phyloP scores from a whole-genome alignment of 2,113 vertebrate species.

The Oenanthe melanoleuca region DNA sequence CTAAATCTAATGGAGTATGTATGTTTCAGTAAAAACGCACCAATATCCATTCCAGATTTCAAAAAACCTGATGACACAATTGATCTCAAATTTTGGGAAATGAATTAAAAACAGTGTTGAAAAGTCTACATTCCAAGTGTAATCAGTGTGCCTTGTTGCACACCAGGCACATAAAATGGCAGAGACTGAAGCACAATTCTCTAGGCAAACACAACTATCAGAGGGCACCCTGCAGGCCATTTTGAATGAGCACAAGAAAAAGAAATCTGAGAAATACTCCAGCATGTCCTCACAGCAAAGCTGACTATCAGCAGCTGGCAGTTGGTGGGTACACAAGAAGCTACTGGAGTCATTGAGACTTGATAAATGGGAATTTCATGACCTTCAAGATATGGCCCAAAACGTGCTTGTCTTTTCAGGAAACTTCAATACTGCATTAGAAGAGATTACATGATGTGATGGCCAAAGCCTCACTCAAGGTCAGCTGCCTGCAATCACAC shows the following conservation, averaged over 20 bases:
- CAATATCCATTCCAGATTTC: neutral
- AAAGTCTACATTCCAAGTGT: neutral
- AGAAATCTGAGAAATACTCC: neutral
- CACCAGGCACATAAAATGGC: fast-evolving
- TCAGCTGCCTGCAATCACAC: neutral
- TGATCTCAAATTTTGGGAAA: neutral
- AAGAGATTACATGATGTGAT: neutral
- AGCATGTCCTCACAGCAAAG: neutral
- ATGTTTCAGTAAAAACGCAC: neutral
- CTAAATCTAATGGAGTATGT: neutral
- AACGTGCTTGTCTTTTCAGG: neutral
- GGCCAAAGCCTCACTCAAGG: neutral
- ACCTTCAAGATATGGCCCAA: neutral
- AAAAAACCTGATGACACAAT: neutral
- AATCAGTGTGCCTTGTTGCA: neutral
- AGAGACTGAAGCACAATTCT: neutral
- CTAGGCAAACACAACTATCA: neutral
- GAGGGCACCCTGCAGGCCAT: neutral
- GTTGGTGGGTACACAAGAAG: neutral
- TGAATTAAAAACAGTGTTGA: neutral
- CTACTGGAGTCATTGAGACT: neutral
- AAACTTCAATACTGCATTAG: neutral
- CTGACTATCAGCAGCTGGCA: neutral
- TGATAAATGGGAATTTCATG: neutral
- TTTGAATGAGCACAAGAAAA: neutral